Evolutionary conservation across 1,140 invertebrate genomes (phyloP).

Genomic region (Papilio aristodemus): DNA sequence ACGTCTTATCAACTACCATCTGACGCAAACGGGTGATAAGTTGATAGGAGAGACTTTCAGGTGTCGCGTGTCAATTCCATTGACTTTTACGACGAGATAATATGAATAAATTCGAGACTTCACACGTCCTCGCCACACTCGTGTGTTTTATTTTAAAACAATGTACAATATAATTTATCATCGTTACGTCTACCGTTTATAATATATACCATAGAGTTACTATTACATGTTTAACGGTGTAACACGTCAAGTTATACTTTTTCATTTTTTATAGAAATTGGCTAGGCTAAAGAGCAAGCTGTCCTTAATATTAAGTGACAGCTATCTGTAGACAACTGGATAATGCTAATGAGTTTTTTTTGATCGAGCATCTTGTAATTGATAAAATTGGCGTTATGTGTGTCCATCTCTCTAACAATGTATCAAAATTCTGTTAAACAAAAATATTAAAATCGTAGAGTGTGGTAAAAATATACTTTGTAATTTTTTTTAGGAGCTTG

Average conservation of each 20-base stretch:
- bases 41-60: slow-evolving; percentile 42
- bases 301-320: too few relatives aligned
- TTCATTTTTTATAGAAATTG: neutral
- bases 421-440: too few relatives aligned
- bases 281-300: too few relatives aligned
- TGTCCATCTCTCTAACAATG: too few relatives aligned
- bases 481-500: too few relatives aligned
- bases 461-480: too few relatives aligned
- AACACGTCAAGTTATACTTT: neutral
- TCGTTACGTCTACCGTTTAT: slow-evolving; percentile 1
- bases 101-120: slow-evolving; percentile 23
- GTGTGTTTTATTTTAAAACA: neutral
- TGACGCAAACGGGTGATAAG: slow-evolving; percentile 51
- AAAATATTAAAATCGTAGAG: too few relatives aligned
- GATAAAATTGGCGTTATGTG: too few relatives aligned
- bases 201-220: neutral
- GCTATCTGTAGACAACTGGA: too few relatives aligned
- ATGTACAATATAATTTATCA: slow-evolving; percentile 3
- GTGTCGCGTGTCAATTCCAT: slow-evolving; percentile 41
- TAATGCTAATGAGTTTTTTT: too few relatives aligned
- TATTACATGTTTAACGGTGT: neutral
- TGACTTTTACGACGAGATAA: slow-evolving; percentile 34
- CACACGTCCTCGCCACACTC: neutral
- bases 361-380: too few relatives aligned
- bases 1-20: slow-evolving; percentile 44